Percentiles rank a stretch among this genome's conserved stretches.
These are phyloP conservation scores for Otus sunia DNA, from an alignment of 2,113 vertebrate genomes.

Conservation along the genomic window DNA sequence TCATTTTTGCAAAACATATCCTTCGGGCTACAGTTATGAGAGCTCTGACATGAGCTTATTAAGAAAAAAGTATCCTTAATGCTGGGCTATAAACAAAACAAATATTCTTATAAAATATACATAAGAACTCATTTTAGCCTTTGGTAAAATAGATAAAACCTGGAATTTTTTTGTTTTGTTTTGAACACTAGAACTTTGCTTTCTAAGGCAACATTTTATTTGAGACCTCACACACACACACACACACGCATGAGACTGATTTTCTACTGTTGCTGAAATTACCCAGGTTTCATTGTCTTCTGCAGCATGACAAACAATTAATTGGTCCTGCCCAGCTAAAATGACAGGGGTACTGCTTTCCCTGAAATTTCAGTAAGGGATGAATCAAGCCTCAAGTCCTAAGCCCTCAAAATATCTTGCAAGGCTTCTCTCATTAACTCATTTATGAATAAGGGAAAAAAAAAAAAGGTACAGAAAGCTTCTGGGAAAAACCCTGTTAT, in stretches of 20 bases:
- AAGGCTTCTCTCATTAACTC: not conserved
- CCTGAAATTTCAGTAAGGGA: not conserved
- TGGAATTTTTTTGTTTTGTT: not conserved
- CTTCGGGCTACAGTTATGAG: constrained; percentile 60
- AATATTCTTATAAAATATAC: constrained; percentile 72
- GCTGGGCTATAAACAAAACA: constrained; percentile 63
- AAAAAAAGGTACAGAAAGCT: not conserved
- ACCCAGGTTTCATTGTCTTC: not conserved
- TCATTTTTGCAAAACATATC: constrained; percentile 67
- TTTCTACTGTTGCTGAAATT: not conserved
- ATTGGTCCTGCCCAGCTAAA: not conserved
- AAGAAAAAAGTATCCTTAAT: constrained; percentile 23
- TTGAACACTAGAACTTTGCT: not conserved
- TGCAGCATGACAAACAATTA: not conserved
- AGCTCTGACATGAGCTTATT: constrained; percentile 64
- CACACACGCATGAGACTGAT: accelerated
- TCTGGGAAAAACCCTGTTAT: not conserved
- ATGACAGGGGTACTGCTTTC: not conserved
- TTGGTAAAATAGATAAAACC: constrained; percentile 59
- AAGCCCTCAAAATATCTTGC: not conserved
- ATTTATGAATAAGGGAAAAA: not conserved
- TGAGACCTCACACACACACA: not conserved
- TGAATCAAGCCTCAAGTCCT: not conserved
- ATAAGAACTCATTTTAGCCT: constrained; percentile 54
- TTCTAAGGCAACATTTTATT: not conserved